Evolutionary conservation across 1,140 invertebrate species (phyloP).

Genomic region (Parasteatoda tepidariorum): DNA sequence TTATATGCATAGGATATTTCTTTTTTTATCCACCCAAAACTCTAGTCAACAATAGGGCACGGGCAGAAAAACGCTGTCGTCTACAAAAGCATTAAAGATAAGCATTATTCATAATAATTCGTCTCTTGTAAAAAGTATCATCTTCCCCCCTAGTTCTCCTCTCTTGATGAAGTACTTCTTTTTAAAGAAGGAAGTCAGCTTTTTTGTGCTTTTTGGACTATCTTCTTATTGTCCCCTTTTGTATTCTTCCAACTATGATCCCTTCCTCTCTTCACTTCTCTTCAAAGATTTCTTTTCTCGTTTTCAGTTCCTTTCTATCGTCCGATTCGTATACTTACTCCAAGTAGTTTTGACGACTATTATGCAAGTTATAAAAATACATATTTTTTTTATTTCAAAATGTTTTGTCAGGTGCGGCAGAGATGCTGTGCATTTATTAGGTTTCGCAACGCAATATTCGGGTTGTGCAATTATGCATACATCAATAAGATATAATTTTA

Average conservation of each 20-base stretch:
- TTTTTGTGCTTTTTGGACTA: conserved; percentile 1
- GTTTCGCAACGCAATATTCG: no score
- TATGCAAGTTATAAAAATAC: no score
- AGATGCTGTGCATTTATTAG: no score
- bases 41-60: background rate
- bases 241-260: background rate
- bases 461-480: no score
- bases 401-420: no score
- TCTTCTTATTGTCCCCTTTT: background rate
- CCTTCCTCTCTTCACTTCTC: conserved; percentile 2
- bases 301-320: background rate
- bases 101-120: conserved; percentile 36
- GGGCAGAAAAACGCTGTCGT: background rate
- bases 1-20: no score
- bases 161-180: conserved; percentile 2
- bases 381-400: no score
- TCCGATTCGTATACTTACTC: background rate
- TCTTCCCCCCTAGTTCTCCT: background rate
- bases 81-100: conserved; percentile 26
- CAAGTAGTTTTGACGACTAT: no score
- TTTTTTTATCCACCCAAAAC: background rate
- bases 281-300: conserved; percentile 3
- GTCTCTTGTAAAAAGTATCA: background rate
- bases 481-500: no score
- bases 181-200: conserved; percentile 2